Percentiles rank a stretch among this genome's conserved stretches.
Conservation (phyloP, 1,140 invertebrate species). For the Notospermus geniculatus region DNA sequence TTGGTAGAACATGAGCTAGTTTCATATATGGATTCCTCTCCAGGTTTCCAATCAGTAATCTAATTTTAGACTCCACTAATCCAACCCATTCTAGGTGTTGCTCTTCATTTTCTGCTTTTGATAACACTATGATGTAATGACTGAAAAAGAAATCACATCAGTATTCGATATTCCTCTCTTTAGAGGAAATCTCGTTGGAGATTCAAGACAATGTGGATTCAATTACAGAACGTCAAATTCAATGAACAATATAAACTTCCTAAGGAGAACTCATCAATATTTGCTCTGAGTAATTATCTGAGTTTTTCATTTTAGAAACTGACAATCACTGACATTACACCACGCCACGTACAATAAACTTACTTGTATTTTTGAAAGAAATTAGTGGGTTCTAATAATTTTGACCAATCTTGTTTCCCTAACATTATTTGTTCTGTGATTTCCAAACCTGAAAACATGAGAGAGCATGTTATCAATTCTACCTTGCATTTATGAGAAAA, state of each 20-base stretch:
- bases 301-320: no score
- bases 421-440: constrained; percentile 85
- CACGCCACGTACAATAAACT: constrained; percentile 15
- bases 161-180: no score
- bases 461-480: neutral
- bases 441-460: constrained; percentile 64
- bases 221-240: no score
- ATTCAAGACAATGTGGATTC: no score
- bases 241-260: no score
- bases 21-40: constrained; percentile 89
- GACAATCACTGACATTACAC: neutral
- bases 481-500: no score
- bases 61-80: constrained; percentile 93
- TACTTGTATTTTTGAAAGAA: constrained; percentile 93
- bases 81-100: constrained; percentile 91
- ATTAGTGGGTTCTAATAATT: constrained; percentile 90
- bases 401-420: constrained; percentile 81
- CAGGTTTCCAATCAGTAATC: constrained; percentile 85
- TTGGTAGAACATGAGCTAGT: constrained; percentile 92
- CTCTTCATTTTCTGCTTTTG: constrained; percentile 72
- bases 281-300: no score
- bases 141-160: constrained; percentile 55
- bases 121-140: constrained; percentile 90
- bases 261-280: no score
- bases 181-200: no score